phyloP scores from a whole-genome alignment of 2,797 vertebrate genomes.

The Falco columbarius region DNA sequence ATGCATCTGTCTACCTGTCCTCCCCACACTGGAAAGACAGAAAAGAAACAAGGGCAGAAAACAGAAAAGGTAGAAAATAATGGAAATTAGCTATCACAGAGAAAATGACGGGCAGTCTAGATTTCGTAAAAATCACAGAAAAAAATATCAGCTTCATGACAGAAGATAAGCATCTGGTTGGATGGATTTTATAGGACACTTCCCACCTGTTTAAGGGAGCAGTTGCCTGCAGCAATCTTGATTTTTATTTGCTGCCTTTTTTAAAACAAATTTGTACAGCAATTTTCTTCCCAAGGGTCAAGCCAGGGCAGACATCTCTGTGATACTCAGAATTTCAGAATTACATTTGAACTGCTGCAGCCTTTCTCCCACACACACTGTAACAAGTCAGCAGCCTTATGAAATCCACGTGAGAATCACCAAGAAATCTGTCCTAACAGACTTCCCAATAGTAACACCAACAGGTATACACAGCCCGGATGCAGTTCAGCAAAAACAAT shows the following conservation, averaged over 20 bases:
- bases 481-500: background rate
- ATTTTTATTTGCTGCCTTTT: rapidly evolving
- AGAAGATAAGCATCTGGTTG: background rate
- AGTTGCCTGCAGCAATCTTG: background rate
- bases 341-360: background rate
- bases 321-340: background rate
- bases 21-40: background rate
- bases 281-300: background rate
- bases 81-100: background rate
- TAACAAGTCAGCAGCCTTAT: background rate
- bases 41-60: background rate
- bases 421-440: background rate
- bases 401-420: background rate
- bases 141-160: background rate
- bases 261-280: background rate
- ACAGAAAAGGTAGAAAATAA: background rate
- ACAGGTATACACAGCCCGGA: background rate
- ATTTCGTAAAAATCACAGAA: background rate
- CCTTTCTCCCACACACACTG: background rate
- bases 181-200: background rate
- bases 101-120: background rate
- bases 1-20: background rate
- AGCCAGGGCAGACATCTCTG: background rate
- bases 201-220: background rate
- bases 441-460: background rate